Base-by-base conservation (phyloP, 1,140 invertebrate species). In the Ceratina calcarata region DNA sequence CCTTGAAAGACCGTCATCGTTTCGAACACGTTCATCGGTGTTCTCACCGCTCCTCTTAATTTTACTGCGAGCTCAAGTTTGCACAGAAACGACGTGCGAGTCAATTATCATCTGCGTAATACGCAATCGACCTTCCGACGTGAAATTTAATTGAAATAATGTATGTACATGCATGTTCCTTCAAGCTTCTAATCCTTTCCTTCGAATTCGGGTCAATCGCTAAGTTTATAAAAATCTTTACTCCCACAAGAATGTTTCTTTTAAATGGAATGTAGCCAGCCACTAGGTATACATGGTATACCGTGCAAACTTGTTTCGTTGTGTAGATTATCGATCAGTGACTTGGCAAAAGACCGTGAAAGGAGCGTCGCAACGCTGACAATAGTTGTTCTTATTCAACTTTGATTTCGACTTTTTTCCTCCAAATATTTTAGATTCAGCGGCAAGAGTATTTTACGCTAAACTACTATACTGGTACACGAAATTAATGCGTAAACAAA, bases 1-100 rank as follows among this genome's bases (percentile, higher is more conserved):
- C 68, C 60, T 72, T 78, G 69, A 37, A 72, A 53, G 60, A 78
- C 51, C 15, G 20, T 45, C 66, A 20, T 70, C 60, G 60, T 24
- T 71, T 45, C 49, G 27, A 57, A 24, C 20, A 4, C 49, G 16
- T 27, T 15, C 49, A 7, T 6, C 2, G n/a, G 15, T 15, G 55
- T 49, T 57, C 20, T 22, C 37, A 10, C 49, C 67, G 67, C 53
- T 20, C 16, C 22, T 72, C 69, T 53, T 20, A 64, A 72, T 49
- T 78, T 55, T 4, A 20, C 13, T 45, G 49, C 27, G 20, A 71
- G 13, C 10, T 51, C 58, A 68, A 7, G 20, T 75, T 49, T 22
- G 4, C 12, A 18, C 22, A 22, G 18, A 24, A 32, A 60, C 6
- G 2, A n/a, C 15, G 27, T 45, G 24, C 49, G 7, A 8, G 2